These are phyloP conservation scores for Callipepla squamata DNA, from an alignment of 2,113 vertebrate genomes.

Conservation along the genomic window DNA sequence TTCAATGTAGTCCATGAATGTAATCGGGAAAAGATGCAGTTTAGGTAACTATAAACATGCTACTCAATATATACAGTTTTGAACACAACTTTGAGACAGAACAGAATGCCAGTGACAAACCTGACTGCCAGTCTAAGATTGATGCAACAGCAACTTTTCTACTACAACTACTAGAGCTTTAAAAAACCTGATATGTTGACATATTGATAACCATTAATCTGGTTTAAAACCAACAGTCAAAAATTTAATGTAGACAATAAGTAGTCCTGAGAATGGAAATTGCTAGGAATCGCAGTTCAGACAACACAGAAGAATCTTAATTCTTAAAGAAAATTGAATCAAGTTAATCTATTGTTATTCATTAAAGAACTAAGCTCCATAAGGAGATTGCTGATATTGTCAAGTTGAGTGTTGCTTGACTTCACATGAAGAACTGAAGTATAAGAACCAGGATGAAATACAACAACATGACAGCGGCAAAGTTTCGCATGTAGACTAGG, in stretches of 20 bases:
- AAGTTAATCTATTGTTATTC: neutral
- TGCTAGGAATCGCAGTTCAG: neutral
- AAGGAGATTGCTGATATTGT: neutral
- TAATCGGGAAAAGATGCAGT: neutral
- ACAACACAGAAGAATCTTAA: neutral
- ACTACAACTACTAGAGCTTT: neutral
- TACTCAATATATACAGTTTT: neutral
- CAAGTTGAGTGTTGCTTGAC: neutral
- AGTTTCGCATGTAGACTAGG: neutral
- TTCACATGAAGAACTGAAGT: neutral
- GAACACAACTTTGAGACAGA: neutral
- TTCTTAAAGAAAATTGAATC: neutral
- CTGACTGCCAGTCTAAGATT: neutral
- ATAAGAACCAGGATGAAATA: neutral
- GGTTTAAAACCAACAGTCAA: neutral
- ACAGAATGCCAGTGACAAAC: neutral
- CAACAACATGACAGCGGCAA: neutral
- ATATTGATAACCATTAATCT: slow-evolving; percentile 8
- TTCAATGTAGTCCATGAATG: neutral
- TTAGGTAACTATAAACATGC: neutral
- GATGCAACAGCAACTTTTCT: neutral
- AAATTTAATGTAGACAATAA: neutral
- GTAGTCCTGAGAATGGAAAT: slow-evolving; percentile 17
- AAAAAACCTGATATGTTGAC: neutral
- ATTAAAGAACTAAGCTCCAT: neutral